Base-by-base conservation (phyloP, 1,140 invertebrate species). In the Teleopsis dalmanni region DNA sequence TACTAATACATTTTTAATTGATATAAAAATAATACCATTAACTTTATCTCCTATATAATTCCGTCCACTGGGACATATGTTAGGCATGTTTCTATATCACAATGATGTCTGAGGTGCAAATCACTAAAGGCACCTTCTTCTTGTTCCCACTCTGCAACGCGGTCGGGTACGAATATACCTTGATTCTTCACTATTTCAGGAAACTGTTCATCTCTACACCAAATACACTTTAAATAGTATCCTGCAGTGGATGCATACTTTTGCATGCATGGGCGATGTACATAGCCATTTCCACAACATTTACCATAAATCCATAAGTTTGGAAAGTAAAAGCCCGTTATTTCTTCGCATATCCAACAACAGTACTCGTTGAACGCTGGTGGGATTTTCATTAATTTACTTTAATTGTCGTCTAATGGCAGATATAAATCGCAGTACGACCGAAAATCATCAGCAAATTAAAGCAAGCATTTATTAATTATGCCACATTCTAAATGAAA, bases 91-190 rank as follows among this genome's bases (percentile, higher is more conserved):
- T 14, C 4, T 10, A 52, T 46, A 19, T 62, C 56, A 26, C 65
- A 68, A 9, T 45, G 53, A 0, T 35, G 34, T 0, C 34, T 46
- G 4, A 19, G 33, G 29, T 68, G 51, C 8, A 68, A 54, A 45
- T 72, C 63, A 11, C 46, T 25, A 34, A 52, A 68, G 0, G 58
- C 61, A 21, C 51, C 21, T 3, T n/a, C n/a, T n/a, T n/a, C 48
- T 33, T 61, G 51, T 36, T 67, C 65, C 65, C 65, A 67, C 5
- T 14, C 33, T 1, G 65, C 65, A 41, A 66, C 65, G 4, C 61
- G 54, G 44, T 67, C 56, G 0, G 65, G 65, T 5, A 67, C 65
- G 46, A 55, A 67, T 7, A 67, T 41, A 3, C 59, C 58, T 36
- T 62, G 57, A 21, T 42, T 31, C 0, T 53, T 54, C 2, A 67